Conservation (phyloP, 2,888 invertebrate genomes). For the Cataglyphis livida region DNA sequence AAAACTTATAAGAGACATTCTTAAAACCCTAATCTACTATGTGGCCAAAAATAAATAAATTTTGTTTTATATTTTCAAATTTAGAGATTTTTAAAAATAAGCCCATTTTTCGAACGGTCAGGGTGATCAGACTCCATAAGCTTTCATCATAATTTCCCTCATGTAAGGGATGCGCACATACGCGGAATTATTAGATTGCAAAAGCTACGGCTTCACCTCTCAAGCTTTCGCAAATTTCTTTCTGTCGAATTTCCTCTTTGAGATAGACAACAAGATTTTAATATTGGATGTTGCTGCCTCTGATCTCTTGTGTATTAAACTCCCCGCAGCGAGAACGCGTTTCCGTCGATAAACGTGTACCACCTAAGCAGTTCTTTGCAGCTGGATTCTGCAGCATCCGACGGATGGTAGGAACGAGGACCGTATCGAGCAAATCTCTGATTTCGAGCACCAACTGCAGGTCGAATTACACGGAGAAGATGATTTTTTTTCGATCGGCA, state of each 20-base stretch:
- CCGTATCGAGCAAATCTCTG: background rate
- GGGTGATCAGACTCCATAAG: background rate
- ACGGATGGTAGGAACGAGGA: conserved; percentile 44
- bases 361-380: conserved; percentile 10
- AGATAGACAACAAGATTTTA: conserved; percentile 1
- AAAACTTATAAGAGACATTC: too few relatives aligned
- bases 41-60: too few relatives aligned
- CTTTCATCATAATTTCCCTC: conserved; percentile 18
- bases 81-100: too few relatives aligned
- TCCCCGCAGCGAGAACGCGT: background rate
- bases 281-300: background rate
- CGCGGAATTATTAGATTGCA: background rate
- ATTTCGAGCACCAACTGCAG: conserved; percentile 48
- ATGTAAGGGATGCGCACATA: background rate
- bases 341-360: conserved; percentile 44
- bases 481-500: conserved; percentile 42
- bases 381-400: conserved; percentile 48
- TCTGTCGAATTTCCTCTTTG: background rate
- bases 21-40: too few relatives aligned
- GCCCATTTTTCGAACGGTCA: too few relatives aligned
- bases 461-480: conserved; percentile 1
- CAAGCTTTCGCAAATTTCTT: background rate
- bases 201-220: background rate
- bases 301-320: background rate
- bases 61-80: too few relatives aligned